phyloP scores from a whole-genome alignment of 2,888 invertebrate genomes.

The Acanthopleura granulata region DNA sequence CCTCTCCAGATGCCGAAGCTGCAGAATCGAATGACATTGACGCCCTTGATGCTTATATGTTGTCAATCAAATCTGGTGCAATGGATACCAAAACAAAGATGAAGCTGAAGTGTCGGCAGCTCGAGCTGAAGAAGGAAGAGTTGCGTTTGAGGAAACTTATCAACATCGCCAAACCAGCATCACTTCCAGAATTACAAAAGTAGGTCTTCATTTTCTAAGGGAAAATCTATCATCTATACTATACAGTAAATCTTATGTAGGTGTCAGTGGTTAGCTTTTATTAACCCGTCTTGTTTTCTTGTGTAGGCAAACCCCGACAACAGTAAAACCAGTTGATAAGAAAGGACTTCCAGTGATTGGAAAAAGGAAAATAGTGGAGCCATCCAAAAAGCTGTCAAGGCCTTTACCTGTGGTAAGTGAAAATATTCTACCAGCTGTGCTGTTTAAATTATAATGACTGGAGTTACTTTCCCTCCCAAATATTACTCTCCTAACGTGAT shows the following conservation, averaged over 20 bases:
- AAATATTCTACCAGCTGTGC: neutral
- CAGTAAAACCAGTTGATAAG: neutral
- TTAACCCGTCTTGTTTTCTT: neutral
- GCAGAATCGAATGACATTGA: slow-evolving; percentile 75
- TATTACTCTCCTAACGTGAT: too few species aligned
- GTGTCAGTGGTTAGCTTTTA: too few species aligned
- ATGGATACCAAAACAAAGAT: slow-evolving; percentile 70
- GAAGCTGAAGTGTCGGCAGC: slow-evolving; percentile 73
- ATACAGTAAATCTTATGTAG: too few species aligned
- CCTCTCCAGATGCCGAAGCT: slow-evolving; percentile 43
- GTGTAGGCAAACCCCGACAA: neutral
- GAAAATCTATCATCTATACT: too few species aligned
- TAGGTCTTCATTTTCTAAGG: too few species aligned
- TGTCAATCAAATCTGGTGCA: slow-evolving; percentile 68
- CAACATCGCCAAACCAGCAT: slow-evolving; percentile 75
- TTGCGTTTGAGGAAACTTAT: slow-evolving; percentile 79
- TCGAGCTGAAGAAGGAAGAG: slow-evolving; percentile 80
- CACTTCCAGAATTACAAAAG: slow-evolving; percentile 59
- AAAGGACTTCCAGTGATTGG: slow-evolving; percentile 22
- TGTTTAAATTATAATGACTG: too few species aligned
- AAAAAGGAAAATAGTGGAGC: slow-evolving; percentile 19
- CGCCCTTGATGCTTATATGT: slow-evolving; percentile 88
- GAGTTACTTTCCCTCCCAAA: too few species aligned
- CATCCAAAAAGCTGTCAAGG: neutral
- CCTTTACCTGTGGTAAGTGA: slow-evolving; percentile 12